Evolutionary conservation across 2,797 vertebrate species (phyloP), one percentile per base, ranked within the genome.

Genomic region (Eurystomus glaucurus): DNA sequence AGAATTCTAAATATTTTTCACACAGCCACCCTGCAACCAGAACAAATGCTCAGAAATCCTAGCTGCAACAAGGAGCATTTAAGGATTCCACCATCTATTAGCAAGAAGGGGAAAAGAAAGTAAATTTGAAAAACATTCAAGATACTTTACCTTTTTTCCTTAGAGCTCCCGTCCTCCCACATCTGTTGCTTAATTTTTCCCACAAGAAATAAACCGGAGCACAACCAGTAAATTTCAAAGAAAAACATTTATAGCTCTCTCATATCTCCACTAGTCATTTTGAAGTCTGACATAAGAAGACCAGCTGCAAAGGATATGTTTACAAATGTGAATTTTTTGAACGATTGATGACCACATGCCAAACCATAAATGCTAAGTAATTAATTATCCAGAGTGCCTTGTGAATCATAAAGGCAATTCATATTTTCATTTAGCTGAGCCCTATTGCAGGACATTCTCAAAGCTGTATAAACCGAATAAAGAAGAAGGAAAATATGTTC

Each of bases 281-380:
- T 88, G 80, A 95, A 90, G 93, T 91, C 81, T 90, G 93, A 85
- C 89, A 91, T 86, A 88, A 97, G 83, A 95, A 88, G 85, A 95
- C 54, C 90, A 96, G 81, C 86, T 94, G 92, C 92, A 95, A 92
- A 94, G 64, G 52, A 90, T 96, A 83, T 87, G 68, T 97, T 96
- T 94, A 91, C 68, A 94, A 97, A 97, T 26, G 57, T 87, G 60
- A 77, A 23, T 57, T 89, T 96, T 96, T 82, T 71, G 1, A 95
- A 82, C 0, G 10, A 92, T 95, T 96, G 92, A 96, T 95, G 92
- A 89, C 64, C 70, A 77, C 71, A 74, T 85, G 85, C 77, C 86
- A 91, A 89, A 85, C 60, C 41, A 46, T 95, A 90, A 95, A 85
- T 91, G 80, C 45, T 77, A 78, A 87, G 74, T 92, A 93, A 95